Evolutionary conservation across 1,140 invertebrate genomes (phyloP), one percentile per base, ranked within the genome.

Genomic region (Orchestia grillus): DNA sequence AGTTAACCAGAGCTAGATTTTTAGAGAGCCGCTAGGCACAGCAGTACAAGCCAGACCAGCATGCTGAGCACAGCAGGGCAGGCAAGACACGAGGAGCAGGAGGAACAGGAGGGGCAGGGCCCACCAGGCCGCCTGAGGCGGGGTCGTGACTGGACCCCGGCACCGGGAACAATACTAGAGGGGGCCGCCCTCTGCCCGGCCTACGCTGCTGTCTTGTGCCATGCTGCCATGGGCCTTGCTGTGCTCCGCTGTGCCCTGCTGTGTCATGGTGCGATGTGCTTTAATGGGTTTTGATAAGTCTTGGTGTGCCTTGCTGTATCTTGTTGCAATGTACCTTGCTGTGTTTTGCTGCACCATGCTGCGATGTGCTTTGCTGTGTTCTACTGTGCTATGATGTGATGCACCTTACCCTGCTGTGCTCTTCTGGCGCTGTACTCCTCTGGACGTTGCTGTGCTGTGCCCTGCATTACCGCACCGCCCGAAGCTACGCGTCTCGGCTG

Each of bases 111-210:
- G n/a, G 88, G 41, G 88, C 88, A 42, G 92, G 11, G 88, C n/a
- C n/a, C n/a, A n/a, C n/a, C 41, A 44, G 88, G 41, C 0, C 40
- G 92, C 92, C 92, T 40, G 15, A 44, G 92, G 92, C 92, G 19
- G 92, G 41, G 92, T 94, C 92, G 92, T 94, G 92, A 94, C 92
- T 44, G 44, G 92, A 44, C 92, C 92, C 36, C 43, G 11, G 44
- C 43, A 44, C 44, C 43, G 47, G 92, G 92, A 94, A 94, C 92
- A 94, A 94, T 94, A 94, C 92, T 94, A 94, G 92, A 42, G 43
- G 44, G 92, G 92, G 92, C 43, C 92, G 43, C 43, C 92, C 92
- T 94, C 40, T 44, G 92, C 92, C 40, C 92, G 40, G 44, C 44
- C 92, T 94, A 47, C 92, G 11, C 44, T 36, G 88, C 41, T 43